Percentiles rank a stretch among this genome's conserved stretches.
Conservation (phyloP, 2,113 vertebrate genomes). For the Oriolus oriolus region DNA sequence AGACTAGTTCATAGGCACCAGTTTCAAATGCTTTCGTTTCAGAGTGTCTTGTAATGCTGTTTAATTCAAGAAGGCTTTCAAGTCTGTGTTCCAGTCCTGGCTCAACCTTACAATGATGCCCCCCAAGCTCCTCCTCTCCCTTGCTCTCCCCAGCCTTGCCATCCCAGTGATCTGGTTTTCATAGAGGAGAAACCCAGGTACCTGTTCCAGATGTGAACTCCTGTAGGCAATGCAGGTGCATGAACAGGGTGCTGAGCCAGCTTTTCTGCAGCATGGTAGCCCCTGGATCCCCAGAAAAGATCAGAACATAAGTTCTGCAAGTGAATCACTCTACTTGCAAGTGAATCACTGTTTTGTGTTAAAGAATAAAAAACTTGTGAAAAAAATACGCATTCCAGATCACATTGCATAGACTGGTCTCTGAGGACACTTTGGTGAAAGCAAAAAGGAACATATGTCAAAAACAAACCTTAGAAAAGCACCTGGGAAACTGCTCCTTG, state of each 20-base stretch:
- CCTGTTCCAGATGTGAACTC: neutral
- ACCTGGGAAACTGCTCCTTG: neutral
- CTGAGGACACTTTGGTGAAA: neutral
- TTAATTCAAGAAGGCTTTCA: neutral
- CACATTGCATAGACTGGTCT: neutral
- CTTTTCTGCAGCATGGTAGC: neutral
- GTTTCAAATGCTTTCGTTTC: neutral
- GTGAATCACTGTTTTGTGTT: neutral
- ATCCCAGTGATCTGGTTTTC: neutral
- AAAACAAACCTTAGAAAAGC: neutral
- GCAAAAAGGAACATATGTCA: neutral
- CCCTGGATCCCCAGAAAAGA: neutral
- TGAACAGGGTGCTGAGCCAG: neutral
- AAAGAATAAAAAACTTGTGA: neutral
- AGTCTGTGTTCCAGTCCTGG: neutral
- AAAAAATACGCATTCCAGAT: accelerated
- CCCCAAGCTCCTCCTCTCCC: neutral
- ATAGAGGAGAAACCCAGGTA: neutral
- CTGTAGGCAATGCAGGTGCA: neutral
- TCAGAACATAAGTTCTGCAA: neutral
- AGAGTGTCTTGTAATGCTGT: neutral
- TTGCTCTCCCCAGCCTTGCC: neutral
- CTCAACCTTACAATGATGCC: accelerated
- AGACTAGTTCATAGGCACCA: neutral
- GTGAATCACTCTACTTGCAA: neutral